Percentiles rank a stretch among this genome's conserved stretches.
Evolutionary conservation across 1,140 invertebrate genomes (phyloP).

Genomic region (Bombus soroeensis): DNA sequence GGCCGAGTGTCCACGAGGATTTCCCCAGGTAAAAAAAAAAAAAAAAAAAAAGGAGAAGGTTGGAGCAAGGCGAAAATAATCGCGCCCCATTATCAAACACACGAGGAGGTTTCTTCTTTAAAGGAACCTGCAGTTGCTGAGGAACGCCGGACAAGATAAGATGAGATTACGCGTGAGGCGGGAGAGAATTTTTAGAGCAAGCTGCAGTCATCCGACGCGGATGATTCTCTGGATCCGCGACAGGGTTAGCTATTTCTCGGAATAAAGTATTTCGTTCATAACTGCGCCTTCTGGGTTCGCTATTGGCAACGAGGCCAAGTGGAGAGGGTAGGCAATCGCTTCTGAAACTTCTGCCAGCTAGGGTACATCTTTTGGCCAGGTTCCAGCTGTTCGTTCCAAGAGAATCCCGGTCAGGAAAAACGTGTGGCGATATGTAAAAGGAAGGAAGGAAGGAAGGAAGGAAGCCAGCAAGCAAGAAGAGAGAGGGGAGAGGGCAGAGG

Average conservation of each 20-base stretch:
- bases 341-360: slow-evolving; percentile 41
- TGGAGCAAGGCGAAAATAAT: too few relatives aligned
- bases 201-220: too few relatives aligned
- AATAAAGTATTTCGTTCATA: slow-evolving; percentile 54
- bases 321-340: slow-evolving; percentile 60
- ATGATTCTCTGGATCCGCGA: background rate
- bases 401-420: slow-evolving; percentile 33
- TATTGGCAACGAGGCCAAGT: slow-evolving; percentile 38
- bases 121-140: too few relatives aligned
- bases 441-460: background rate
- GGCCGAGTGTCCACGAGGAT: accelerated
- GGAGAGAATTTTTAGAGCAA: too few relatives aligned
- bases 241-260: slow-evolving; percentile 4
- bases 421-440: background rate
- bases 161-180: too few relatives aligned
- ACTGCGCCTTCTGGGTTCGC: slow-evolving; percentile 4
- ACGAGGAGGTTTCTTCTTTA: too few relatives aligned
- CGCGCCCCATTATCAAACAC: too few relatives aligned
- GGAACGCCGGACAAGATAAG: too few relatives aligned
- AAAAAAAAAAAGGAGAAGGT: too few relatives aligned
- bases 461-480: too few relatives aligned
- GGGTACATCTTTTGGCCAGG: slow-evolving; percentile 66
- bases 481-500: background rate
- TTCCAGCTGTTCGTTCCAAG: slow-evolving; percentile 65
- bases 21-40: too few relatives aligned